Conservation (phyloP, 92 coral and sea anemone species). For the Epizoanthus stellaris region DNA sequence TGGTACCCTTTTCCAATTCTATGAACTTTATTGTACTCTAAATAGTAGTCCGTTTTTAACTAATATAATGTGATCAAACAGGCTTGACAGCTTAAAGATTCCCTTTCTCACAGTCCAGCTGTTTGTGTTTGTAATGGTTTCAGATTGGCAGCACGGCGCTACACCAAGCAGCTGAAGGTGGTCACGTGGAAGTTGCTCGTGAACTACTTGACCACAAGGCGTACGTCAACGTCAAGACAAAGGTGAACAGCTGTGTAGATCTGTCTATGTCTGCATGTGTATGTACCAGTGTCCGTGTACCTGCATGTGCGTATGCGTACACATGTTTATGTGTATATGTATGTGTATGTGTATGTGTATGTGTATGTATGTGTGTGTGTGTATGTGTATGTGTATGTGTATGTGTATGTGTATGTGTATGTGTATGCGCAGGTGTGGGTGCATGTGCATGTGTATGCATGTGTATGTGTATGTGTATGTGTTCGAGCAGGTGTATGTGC, state of each 20-base stretch:
- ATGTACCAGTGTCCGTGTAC: background rate
- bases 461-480: background rate
- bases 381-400: background rate
- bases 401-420: background rate
- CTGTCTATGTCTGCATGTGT: background rate
- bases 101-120: background rate
- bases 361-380: background rate
- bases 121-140: background rate
- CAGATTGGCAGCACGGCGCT: conserved; percentile 97
- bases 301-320: background rate
- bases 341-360: background rate
- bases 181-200: conserved; percentile 89
- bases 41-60: no score
- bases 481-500: background rate
- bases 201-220: conserved; percentile 82
- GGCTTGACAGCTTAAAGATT: background rate
- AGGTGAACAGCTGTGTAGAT: conserved; percentile 53
- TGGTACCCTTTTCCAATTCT: no score
- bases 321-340: background rate
- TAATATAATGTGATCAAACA: no score
- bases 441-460: background rate
- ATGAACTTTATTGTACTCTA: no score
- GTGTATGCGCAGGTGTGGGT: background rate
- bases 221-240: conserved; percentile 91
- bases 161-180: conserved; percentile 88